These are phyloP conservation scores for Nematostella vectensis DNA, from an alignment of 92 coral and sea anemone genomes.

Conservation along the genomic window DNA sequence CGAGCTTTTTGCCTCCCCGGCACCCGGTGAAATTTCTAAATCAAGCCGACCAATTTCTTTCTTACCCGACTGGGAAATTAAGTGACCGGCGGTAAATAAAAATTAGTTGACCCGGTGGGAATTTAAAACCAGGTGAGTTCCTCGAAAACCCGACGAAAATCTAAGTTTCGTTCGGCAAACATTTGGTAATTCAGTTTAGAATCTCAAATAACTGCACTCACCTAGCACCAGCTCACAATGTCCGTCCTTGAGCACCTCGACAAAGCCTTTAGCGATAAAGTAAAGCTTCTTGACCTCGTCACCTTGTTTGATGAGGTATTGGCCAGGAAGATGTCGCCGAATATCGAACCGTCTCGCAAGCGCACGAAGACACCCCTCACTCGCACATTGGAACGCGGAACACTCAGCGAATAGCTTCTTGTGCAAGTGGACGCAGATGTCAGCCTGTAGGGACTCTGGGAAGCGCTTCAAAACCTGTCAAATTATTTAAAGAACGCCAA, in stretches of 20 bases:
- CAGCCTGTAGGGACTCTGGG: conserved; percentile 94
- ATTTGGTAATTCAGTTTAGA: no score
- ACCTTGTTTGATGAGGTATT: conserved; percentile 76
- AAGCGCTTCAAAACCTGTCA: conserved; percentile 77
- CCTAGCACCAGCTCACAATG: conserved; percentile 56
- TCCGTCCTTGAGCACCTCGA: conserved; percentile 62
- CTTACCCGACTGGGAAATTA: no score
- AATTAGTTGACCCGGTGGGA: no score
- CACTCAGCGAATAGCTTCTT: conserved; percentile 54
- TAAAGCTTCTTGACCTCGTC: conserved; percentile 86
- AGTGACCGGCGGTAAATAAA: no score
- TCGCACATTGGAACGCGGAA: conserved; percentile 72
- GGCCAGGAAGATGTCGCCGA: conserved; percentile 58
- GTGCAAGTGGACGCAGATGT: conserved; percentile 76
- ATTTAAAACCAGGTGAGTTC: no score
- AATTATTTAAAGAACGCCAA: no score
- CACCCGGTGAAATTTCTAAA: no score
- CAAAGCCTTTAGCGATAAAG: conserved; percentile 77
- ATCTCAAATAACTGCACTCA: no score
- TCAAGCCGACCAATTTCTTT: no score
- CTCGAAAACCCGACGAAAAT: no score
- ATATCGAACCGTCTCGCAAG: conserved; percentile 68
- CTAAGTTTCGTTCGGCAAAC: no score
- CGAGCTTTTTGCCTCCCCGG: no score
- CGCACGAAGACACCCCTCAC: conserved; percentile 75